Evolutionary conservation across 1,140 invertebrate genomes (phyloP).

Genomic region (Orchestia grillus): DNA sequence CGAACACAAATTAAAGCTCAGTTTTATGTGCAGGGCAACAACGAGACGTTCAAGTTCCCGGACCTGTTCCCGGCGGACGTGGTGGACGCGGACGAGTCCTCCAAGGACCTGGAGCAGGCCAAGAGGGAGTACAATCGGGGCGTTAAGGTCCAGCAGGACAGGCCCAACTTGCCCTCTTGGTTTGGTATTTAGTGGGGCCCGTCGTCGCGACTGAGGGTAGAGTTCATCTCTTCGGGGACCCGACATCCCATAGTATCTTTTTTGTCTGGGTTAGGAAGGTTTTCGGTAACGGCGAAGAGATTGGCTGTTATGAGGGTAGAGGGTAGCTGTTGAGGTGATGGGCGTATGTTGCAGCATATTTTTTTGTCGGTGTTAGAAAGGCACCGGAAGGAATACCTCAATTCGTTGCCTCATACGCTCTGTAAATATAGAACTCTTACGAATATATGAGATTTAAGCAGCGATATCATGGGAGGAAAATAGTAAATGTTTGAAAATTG

Average conservation of each 20-base stretch:
- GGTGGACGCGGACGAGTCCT: not conserved
- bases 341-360: not conserved
- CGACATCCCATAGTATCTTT: too few relatives aligned
- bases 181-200: slow-evolving; percentile 12
- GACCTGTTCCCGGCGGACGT: slow-evolving; percentile 1
- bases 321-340: not conserved
- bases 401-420: too few relatives aligned
- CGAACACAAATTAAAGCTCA: not conserved
- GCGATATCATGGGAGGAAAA: too few relatives aligned
- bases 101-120: not conserved
- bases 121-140: not conserved
- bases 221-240: too few relatives aligned
- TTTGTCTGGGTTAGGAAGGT: too few relatives aligned
- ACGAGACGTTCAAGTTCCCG: slow-evolving; percentile 1
- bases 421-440: too few relatives aligned
- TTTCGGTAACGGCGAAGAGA: too few relatives aligned
- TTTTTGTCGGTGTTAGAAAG: not conserved
- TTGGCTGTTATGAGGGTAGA: too few relatives aligned
- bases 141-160: not conserved
- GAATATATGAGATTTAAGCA: too few relatives aligned
- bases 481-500: too few relatives aligned
- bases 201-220: too few relatives aligned
- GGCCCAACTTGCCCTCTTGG: not conserved
- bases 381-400: too few relatives aligned
- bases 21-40: not conserved